A percentile compares a stretch with the other conserved stretches of the same genome.
Conservation (phyloP, 1,140 invertebrate genomes). For the Probaryconus sp. region DNA sequence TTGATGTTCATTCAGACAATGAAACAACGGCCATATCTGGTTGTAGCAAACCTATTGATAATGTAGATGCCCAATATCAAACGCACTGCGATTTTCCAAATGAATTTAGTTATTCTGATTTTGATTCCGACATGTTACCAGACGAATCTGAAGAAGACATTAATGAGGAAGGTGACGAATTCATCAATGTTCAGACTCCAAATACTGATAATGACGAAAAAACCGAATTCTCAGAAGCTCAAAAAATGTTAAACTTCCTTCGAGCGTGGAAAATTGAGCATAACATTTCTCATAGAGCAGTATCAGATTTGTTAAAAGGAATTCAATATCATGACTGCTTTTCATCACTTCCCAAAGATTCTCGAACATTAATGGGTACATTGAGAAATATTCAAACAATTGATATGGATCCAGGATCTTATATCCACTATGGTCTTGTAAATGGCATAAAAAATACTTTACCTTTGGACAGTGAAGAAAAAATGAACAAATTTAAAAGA, state of each 20-base stretch:
- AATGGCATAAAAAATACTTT: conserved; percentile 14
- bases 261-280: neutral
- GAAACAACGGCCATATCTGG: too few relatives aligned
- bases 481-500: neutral
- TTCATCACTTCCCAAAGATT: conserved; percentile 7
- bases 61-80: too few relatives aligned
- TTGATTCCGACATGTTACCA: too few relatives aligned
- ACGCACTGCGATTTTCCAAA: too few relatives aligned
- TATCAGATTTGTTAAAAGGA: conserved; percentile 8
- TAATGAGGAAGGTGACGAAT: too few relatives aligned
- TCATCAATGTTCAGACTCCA: too few relatives aligned
- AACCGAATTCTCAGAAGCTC: too few relatives aligned
- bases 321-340: conserved; percentile 9
- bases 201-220: too few relatives aligned
- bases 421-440: conserved; percentile 26
- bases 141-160: too few relatives aligned
- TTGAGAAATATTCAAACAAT: conserved; percentile 12
- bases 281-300: neutral
- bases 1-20: too few relatives aligned
- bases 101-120: too few relatives aligned
- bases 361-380: conserved; percentile 32
- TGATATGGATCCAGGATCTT: conserved; percentile 12
- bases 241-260: neutral
- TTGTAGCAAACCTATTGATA: too few relatives aligned
- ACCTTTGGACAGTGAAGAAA: neutral